Conservation (phyloP, 2,113 vertebrate species). For the Carassius gibelio region DNA sequence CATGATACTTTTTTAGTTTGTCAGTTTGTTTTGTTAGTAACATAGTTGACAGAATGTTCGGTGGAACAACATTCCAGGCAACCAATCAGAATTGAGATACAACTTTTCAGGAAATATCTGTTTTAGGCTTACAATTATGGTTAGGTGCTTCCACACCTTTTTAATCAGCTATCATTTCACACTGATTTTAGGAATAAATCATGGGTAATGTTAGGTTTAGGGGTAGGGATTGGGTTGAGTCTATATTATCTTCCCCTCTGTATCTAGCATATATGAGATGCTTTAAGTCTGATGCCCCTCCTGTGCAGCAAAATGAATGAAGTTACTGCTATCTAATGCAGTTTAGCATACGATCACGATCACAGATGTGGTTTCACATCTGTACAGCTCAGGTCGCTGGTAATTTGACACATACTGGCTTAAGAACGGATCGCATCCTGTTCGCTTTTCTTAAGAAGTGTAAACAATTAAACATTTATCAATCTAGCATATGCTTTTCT, state of each 20-base stretch:
- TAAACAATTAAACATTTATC: constrained; percentile 14
- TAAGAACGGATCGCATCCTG: not conserved
- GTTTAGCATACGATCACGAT: constrained; percentile 15
- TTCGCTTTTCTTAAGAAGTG: not conserved
- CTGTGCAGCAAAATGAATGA: constrained; percentile 44
- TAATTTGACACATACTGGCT: constrained; percentile 25
- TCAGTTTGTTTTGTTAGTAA: too few species aligned
- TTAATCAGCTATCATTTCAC: too few species aligned
- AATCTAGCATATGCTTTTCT: not conserved
- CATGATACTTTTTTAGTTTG: too few species aligned
- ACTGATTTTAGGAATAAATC: too few species aligned
- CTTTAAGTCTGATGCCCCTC: constrained; percentile 31
- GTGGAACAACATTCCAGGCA: too few species aligned
- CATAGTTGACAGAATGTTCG: too few species aligned
- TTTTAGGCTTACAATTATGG: too few species aligned
- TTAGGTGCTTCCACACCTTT: too few species aligned
- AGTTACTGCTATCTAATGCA: constrained; percentile 36
- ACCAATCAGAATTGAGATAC: too few species aligned
- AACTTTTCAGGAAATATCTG: too few species aligned
- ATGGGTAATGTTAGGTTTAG: too few species aligned
- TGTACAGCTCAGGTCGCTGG: constrained; percentile 16
- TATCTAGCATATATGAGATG: constrained; percentile 23
- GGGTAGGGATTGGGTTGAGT: too few species aligned
- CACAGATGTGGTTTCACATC: constrained; percentile 29
- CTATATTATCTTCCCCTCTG: not conserved